Evolutionary conservation across 1,140 invertebrate species (phyloP).

Genomic region (Teleogryllus occipitalis): DNA sequence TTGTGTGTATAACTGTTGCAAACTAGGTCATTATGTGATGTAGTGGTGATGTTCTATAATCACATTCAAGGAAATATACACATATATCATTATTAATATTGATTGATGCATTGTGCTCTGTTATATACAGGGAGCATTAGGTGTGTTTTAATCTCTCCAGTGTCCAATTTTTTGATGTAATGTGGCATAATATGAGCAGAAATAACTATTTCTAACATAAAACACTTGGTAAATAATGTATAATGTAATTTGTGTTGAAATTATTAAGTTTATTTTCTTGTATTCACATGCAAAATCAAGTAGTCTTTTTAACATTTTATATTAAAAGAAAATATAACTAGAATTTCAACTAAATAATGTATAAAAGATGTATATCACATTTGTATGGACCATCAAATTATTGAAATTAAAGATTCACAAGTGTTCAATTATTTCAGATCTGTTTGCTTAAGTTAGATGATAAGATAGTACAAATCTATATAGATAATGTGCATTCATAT

Average conservation of each 20-base stretch:
- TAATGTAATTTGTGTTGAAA: neutral
- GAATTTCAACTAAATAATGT: conserved; percentile 1
- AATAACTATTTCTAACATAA: neutral
- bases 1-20: neutral
- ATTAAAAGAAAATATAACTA: conserved; percentile 2
- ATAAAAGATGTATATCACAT: neutral
- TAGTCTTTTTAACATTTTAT: neutral
- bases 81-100: neutral
- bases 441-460: conserved; percentile 5
- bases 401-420: neutral
- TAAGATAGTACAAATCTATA: neutral
- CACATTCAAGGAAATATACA: neutral
- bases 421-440: neutral
- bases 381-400: conserved; percentile 5
- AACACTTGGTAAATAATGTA: neutral
- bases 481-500: conserved; percentile 5
- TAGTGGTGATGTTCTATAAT: neutral
- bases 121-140: conserved; percentile 1
- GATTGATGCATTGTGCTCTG: neutral
- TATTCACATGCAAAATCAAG: neutral
- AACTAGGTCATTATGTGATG: neutral
- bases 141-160: neutral
- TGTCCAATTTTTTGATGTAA: conserved; percentile 1
- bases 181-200: neutral
- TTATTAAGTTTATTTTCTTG: neutral